Evolutionary conservation across 2,888 invertebrate genomes (phyloP), one percentile per base, ranked within the genome.

Genomic region (Charanyca ferruginea): DNA sequence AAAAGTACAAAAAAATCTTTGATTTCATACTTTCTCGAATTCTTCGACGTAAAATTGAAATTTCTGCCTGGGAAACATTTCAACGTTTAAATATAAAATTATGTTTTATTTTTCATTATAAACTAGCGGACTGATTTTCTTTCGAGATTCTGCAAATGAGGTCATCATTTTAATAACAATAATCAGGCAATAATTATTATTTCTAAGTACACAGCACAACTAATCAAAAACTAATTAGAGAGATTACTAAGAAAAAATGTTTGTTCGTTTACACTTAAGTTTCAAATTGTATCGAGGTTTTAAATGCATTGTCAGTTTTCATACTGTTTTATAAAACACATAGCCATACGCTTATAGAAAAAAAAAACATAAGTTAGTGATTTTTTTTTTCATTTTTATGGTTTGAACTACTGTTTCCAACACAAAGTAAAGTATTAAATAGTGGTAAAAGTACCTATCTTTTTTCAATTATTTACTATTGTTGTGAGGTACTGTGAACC

Each of bases 201-300:
- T 57, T 86, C 94, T 95, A 95, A 94, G 90, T 94, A 94, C 94
- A 95, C 95, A 92, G 94, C 95, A 95, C 95, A 93, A 93, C 94
- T 95, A 94, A 94, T 90, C 86, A 85, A 91, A 90, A 94, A 93
- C 93, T 93, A 93, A 91, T 89, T 88, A 91, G 90, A 92, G 91
- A 92, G 90, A 90, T 88, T 91, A 90, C 90, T 92, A 92, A 90
- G 87, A 90, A 92, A 91, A 91, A 88, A 85, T 87, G 86, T 85
- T 82, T 83, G 67, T 73, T 61, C 65, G 77, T 42, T n/a, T 16
- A 44, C 66, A 77, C 70, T 80, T 71, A 85, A 87, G 87, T 90
- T 90, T 90, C 90, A 88, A 87, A 85, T 73, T 71, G 79, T 66
- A 74, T 66, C 44, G 66, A 62, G 58, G 44, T 18, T 48, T 47